Evolutionary conservation across 2,113 vertebrate genomes (phyloP).

Genomic region (Paramormyrops kingsleyae): DNA sequence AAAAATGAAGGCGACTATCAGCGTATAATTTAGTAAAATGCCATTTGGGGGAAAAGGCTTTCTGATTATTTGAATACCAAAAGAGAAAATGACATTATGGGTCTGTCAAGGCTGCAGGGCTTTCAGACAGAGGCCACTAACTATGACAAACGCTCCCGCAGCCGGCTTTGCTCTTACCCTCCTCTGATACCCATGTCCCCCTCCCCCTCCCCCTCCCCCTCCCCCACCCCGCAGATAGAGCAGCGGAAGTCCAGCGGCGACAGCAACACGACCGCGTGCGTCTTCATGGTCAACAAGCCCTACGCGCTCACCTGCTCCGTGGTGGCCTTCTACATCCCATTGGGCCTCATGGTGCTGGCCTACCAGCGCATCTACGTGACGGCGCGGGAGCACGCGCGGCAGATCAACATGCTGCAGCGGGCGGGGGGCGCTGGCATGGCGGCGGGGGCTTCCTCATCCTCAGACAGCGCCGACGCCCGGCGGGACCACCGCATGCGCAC

Average conservation of each 20-base stretch:
- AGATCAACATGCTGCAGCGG: conserved; percentile 84
- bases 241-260: conserved; percentile 68
- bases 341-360: conserved; percentile 93
- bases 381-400: conserved; percentile 81
- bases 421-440: conserved; percentile 61
- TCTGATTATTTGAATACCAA: background rate
- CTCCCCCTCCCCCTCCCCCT: background rate
- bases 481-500: conserved; percentile 89
- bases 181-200: background rate
- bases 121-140: background rate
- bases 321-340: conserved; percentile 97
- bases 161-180: background rate
- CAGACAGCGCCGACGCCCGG: conserved; percentile 74
- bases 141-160: background rate
- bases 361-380: conserved; percentile 97
- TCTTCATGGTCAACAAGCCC: conserved; percentile 99
- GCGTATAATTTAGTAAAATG: background rate
- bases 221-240: conserved; percentile 69
- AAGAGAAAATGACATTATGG: background rate
- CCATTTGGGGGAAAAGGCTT: background rate
- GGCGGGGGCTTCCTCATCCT: conserved; percentile 37
- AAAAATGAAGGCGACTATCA: background rate
- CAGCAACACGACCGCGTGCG: conserved; percentile 84
- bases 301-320: conserved; percentile 94
- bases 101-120: background rate